Conservation (phyloP, 2,797 vertebrate species). For the Iguana delicatissima region DNA sequence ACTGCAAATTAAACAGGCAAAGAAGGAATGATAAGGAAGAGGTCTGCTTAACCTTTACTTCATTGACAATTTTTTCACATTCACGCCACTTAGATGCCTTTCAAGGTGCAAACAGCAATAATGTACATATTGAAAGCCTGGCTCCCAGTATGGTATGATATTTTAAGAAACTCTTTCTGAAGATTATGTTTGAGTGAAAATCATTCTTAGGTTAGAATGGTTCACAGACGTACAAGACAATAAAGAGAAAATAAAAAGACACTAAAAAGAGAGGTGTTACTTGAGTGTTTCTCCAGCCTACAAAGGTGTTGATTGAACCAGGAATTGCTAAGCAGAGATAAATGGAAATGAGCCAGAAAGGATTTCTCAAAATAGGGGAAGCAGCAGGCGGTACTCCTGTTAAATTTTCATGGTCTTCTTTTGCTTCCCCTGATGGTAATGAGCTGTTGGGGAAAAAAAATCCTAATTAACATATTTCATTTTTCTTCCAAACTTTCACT, state of each 20-base stretch:
- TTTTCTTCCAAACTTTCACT: neutral
- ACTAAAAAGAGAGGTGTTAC: neutral
- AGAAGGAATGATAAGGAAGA: neutral
- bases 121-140: neutral
- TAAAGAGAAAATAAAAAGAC: neutral
- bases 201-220: constrained; percentile 5
- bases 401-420: constrained; percentile 6
- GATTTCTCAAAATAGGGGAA: neutral
- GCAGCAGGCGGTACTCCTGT: constrained; percentile 7
- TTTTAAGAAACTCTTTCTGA: neutral
- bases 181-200: constrained; percentile 12
- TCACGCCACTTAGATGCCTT: neutral
- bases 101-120: constrained; percentile 6
- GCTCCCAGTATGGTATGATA: neutral
- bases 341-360: neutral
- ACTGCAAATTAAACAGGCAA: neutral
- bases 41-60: neutral
- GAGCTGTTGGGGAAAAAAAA: neutral
- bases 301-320: constrained; percentile 36
- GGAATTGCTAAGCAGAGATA: constrained; percentile 28
- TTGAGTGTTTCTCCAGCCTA: constrained; percentile 21
- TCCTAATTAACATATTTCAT: constrained; percentile 34
- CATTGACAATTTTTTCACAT: neutral
- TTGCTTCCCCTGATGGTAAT: constrained; percentile 1
- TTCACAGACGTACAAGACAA: neutral